These are phyloP conservation scores for Pagrus major DNA, from an alignment of 2,113 vertebrate species.

Conservation along the genomic window DNA sequence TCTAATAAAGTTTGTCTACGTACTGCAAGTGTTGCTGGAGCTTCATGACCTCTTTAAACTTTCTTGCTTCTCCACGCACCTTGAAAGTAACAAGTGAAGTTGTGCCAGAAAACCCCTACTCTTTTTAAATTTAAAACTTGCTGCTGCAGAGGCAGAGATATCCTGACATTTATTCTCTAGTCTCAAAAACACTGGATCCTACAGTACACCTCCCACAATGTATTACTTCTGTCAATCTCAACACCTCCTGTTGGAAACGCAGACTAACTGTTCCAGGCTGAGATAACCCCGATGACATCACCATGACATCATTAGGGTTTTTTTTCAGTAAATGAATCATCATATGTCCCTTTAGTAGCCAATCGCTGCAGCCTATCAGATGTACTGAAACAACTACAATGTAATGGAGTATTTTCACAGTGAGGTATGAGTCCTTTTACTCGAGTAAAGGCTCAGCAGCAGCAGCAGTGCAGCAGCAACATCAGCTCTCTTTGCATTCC, in stretches of 20 bases:
- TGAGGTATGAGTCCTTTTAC: neutral
- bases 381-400: no score
- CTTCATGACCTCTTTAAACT: no score
- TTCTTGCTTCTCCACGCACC: no score
- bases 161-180: neutral
- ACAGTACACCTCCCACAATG: neutral
- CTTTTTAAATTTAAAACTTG: no score
- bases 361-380: no score
- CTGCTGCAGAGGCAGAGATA: no score
- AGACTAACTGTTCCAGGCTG: neutral
- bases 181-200: neutral
- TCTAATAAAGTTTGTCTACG: no score
- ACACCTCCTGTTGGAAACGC: neutral
- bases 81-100: no score
- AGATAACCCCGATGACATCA: neutral
- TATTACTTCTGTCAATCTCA: neutral
- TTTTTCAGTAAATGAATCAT: no score
- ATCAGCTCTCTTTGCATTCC: conserved; percentile 47
- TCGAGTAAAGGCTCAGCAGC: neutral
- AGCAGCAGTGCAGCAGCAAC: conserved; percentile 7
- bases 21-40: no score
- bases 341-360: no score
- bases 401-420: neutral
- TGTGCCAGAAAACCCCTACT: no score
- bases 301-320: neutral